These are phyloP conservation scores for Oriolus oriolus DNA, from an alignment of 2,113 vertebrate species.

Conservation along the genomic window DNA sequence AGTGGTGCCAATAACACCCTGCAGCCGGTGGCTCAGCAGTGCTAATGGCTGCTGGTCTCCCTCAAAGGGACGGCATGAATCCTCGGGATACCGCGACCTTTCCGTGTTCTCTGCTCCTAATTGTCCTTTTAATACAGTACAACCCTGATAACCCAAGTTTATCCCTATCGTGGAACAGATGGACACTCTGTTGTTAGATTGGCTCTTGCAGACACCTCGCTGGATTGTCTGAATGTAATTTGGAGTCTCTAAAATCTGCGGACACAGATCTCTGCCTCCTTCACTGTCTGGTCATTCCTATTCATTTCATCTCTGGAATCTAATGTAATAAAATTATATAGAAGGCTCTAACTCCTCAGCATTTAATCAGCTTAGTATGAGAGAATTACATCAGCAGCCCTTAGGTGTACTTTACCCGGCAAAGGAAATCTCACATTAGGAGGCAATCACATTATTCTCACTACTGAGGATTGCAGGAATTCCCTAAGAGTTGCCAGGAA, in stretches of 20 bases:
- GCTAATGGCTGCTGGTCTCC: not conserved
- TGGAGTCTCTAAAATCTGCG: not conserved
- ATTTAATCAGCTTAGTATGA: constrained; percentile 71
- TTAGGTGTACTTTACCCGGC: constrained; percentile 52
- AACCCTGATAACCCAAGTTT: not conserved
- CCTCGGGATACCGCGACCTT: not conserved
- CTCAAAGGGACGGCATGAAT: not conserved
- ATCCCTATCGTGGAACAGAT: not conserved
- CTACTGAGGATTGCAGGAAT: constrained; percentile 45
- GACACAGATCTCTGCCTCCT: constrained; percentile 26
- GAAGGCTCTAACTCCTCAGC: constrained; percentile 57
- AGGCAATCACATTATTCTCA: constrained; percentile 62
- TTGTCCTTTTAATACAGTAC: constrained; percentile 6
- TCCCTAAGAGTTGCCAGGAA: not conserved
- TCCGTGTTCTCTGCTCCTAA: not conserved
- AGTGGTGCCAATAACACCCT: not conserved
- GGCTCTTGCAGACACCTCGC: constrained; percentile 20
- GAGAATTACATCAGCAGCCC: constrained; percentile 69
- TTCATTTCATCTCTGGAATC: constrained; percentile 67
- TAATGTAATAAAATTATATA: constrained; percentile 71
- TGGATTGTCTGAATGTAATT: constrained; percentile 23
- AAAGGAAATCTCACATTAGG: constrained; percentile 58
- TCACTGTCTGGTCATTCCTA: constrained; percentile 45
- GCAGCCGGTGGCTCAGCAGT: not conserved
- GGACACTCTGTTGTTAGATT: constrained; percentile 31